Percentiles rank a stretch among this genome's conserved stretches.
phyloP scores from a whole-genome alignment of 2,888 invertebrate genomes.

The Tiliacea citrago region DNA sequence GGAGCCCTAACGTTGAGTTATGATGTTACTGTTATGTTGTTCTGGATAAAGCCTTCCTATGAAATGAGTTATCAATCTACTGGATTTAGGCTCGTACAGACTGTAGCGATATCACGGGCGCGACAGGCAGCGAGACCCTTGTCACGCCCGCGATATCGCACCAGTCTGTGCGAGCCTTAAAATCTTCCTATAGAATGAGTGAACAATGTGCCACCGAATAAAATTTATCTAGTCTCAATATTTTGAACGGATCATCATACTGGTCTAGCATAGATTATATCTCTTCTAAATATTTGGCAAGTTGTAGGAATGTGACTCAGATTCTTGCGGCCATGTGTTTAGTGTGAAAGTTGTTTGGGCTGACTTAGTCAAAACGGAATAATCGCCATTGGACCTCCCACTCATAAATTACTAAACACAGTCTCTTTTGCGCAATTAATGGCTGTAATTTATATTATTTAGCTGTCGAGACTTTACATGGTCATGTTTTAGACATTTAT shows the following conservation, averaged over 20 bases:
- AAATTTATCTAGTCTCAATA: neutral
- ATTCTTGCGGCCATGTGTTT: conserved; percentile 12
- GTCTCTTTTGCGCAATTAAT: conserved; percentile 50
- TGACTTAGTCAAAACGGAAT: conserved; percentile 53
- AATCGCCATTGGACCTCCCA: conserved; percentile 50
- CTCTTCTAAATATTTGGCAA: conserved; percentile 33
- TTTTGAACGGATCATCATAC: conserved; percentile 12
- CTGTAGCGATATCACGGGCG: too few species aligned
- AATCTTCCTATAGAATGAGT: neutral
- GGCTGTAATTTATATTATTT: conserved; percentile 23
- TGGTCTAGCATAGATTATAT: too few species aligned
- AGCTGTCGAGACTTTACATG: conserved; percentile 10
- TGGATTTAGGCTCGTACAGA: too few species aligned
- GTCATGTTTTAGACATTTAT: neutral
- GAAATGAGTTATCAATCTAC: neutral
- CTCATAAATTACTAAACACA: conserved; percentile 52
- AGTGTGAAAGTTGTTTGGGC: conserved; percentile 64
- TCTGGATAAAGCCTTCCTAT: neutral
- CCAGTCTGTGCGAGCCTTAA: too few species aligned
- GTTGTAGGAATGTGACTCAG: conserved; percentile 21
- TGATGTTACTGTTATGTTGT: too few species aligned
- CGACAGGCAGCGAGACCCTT: too few species aligned
- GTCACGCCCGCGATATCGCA: too few species aligned
- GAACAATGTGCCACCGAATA: neutral
- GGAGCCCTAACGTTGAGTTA: neutral